A percentile compares a stretch with the other conserved stretches of the same genome.
These are phyloP conservation scores for Trachelus tabidus DNA, from an alignment of 2,888 invertebrate species.

Conservation along the genomic window DNA sequence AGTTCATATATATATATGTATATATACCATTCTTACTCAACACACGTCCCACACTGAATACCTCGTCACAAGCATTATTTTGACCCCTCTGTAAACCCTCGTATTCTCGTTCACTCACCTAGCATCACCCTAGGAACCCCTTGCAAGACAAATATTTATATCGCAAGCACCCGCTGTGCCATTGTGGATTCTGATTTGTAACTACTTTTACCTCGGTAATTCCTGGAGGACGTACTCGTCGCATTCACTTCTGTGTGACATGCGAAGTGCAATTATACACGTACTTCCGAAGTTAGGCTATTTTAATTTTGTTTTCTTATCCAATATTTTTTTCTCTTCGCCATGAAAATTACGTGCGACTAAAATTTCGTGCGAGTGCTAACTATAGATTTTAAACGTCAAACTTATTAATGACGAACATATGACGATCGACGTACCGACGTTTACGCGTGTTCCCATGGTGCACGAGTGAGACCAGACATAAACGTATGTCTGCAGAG, in stretches of 20 bases:
- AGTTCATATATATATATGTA: neutral
- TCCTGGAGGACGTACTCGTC: neutral
- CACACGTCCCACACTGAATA: neutral
- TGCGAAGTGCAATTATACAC: neutral
- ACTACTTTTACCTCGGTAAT: conserved; percentile 18
- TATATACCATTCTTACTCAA: neutral
- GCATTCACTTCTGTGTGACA: neutral
- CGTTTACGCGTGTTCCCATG: conserved; percentile 34
- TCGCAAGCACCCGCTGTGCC: conserved; percentile 53
- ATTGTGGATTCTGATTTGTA: conserved; percentile 41
- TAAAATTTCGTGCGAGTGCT: neutral
- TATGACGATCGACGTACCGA: conserved; percentile 22
- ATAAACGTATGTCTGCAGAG: conserved; percentile 7
- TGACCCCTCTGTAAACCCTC: conserved; percentile 9
- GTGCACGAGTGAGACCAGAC: conserved; percentile 26
- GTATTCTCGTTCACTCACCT: conserved; percentile 10
- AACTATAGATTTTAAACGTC: neutral
- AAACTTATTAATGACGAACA: conserved; percentile 29
- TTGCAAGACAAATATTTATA: conserved; percentile 61
- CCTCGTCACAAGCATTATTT: conserved; percentile 17
- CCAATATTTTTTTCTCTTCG: neutral
- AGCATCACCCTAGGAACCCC: conserved; percentile 18
- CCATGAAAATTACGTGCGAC: neutral
- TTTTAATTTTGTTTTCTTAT: neutral
- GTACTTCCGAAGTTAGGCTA: neutral